Evolutionary conservation across 2,113 vertebrate genomes (phyloP), one percentile per base, ranked within the genome.

Genomic region (Vimba vimba): DNA sequence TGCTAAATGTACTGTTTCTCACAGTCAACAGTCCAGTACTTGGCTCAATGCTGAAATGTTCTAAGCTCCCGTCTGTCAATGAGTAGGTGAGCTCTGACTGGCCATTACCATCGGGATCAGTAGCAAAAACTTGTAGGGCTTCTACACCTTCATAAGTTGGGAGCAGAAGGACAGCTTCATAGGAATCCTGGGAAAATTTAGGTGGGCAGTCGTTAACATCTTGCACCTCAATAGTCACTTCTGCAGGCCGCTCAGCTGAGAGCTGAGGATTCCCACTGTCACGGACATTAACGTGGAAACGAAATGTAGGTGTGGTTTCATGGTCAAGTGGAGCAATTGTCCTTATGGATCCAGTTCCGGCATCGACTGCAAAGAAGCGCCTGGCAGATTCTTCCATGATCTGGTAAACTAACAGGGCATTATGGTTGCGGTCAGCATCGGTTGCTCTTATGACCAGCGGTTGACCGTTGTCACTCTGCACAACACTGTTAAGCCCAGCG

Each of bases 121-220:
- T 93, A 81, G 98, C 98, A 66, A 94, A 96, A 73, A 99, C 95
- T 89, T 96, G 96, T 83, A 99, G 92, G 87, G 95, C 95, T 87
- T 99, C 98, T 23, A 99, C 98, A 71, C 98, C 98, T 4, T 94
- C 82, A 0, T 98, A 99, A 0, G 97, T 99, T 30, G 98, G 98
- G 6, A 99, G 93, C 8, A 99, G 95, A 88, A 99, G 90, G 19
- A 97, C 89, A 0, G 97, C 94, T 92, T 99, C 97, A 92, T 98
- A 99, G 11, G 95, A 91, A 0, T 94, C 94, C 89, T 98, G 97
- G 60, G 93, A 97, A 88, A 99, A 99, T 66, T 92, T 88, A 39
- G 98, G 98, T 1, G 97, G 97, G 68, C 97, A 99, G 90, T 99
- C 98, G 81, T 99, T 99, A 85, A 97, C 95, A 91, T 99, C 98